Evolutionary conservation across 2,888 invertebrate species (phyloP).

Genomic region (Oeneis ivallda): DNA sequence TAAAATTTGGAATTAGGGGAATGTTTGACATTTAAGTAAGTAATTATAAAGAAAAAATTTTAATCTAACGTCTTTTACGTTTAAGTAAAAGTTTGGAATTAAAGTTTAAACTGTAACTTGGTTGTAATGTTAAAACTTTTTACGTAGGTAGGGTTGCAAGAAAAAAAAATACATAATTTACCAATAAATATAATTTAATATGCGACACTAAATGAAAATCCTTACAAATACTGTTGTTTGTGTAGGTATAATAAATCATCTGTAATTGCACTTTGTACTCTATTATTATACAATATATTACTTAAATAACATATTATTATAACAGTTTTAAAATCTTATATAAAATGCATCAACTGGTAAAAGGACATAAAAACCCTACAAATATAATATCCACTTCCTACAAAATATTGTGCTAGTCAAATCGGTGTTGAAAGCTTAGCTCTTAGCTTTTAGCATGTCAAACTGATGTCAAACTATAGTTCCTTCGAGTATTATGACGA

Average conservation of each 20-base stretch:
- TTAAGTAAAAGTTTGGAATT: too few species aligned
- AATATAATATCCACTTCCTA: neutral
- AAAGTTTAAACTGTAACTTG: too few species aligned
- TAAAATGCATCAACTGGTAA: conserved; percentile 9
- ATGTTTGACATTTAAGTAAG: too few species aligned
- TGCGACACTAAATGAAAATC: conserved; percentile 6
- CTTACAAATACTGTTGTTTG: conserved; percentile 1
- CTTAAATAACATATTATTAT: neutral
- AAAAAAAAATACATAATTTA: neutral
- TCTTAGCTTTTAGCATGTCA: neutral
- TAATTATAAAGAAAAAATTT: too few species aligned
- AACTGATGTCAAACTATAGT: too few species aligned
- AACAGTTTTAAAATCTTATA: neutral
- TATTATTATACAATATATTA: conserved; percentile 4
- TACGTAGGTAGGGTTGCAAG: neutral
- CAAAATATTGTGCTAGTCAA: neutral
- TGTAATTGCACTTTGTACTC: conserved; percentile 17
- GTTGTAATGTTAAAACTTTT: too few species aligned
- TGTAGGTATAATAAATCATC: neutral
- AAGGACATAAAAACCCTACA: neutral
- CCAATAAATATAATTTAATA: conserved; percentile 7
- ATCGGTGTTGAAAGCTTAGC: neutral
- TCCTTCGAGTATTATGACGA: neutral
- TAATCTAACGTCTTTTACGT: too few species aligned
- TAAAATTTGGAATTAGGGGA: too few species aligned